Base-by-base conservation (phyloP, 2,888 invertebrate genomes). In the Melanostoma scalare region DNA sequence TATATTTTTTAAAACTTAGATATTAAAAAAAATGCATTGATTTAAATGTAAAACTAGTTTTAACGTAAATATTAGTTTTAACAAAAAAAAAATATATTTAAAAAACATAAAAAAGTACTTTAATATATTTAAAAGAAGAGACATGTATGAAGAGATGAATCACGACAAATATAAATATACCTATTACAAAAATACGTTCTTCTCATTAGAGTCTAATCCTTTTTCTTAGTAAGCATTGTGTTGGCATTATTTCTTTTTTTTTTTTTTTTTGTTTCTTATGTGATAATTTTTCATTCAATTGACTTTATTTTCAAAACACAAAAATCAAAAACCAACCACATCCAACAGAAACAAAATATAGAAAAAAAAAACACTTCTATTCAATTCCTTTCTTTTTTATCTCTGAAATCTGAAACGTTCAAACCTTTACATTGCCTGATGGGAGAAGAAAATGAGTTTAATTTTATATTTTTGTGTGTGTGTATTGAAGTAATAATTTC, bases 51-150 rank as follows among this genome's bases (percentile, higher is more conserved):
- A 81, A 81, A 79, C 58, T 85, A 84, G 69, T 75, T 79, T 68
- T 85, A 84, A 82, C 48, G 38, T 58, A 63, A 61, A 63, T 86
- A 81, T 88, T 86, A 87, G 85, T 60, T 44, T 60, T 42, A 67
- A 58, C 31, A 3, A 50, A 50, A 67, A 74, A 60, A 63, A 67
- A 71, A 52, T 53, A 40, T 50, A 55, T 85, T 81, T 85, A 85
- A 86, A 36, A 75, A 53, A 68, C 53, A 52, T 67, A 80, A 79
- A 73, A 72, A 84, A 78, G 78, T 84, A 84, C 84, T 79, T 84
- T 84, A 78, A 84, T 79, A 79, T 84, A 84, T 79, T 71, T 67
- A 79, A 78, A 78, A 38, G 6, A 31, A 9, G 65, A 74, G 46
- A 65, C 67, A 68, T 84, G 84, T 78, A 84, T 71, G 60, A 77